Conservation (phyloP, 2,797 vertebrate species). For the Sebastes vulpes region DNA sequence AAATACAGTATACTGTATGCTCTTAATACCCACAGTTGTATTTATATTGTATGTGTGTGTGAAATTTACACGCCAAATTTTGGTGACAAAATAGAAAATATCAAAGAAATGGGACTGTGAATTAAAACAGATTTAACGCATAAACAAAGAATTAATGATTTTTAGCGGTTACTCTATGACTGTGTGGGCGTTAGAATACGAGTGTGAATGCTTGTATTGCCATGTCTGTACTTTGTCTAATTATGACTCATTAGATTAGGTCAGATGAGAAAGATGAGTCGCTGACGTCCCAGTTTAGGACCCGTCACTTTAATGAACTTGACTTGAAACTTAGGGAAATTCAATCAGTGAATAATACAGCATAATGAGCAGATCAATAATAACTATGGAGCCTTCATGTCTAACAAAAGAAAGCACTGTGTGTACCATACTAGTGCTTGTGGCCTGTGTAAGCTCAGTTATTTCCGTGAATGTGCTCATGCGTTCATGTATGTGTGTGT, state of each 20-base stretch:
- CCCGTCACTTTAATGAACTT: constrained; percentile 78
- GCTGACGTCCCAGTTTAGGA: constrained; percentile 64
- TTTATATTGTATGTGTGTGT: neutral
- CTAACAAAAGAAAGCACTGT: constrained; percentile 68
- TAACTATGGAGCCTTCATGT: constrained; percentile 72
- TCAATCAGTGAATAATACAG: constrained; percentile 74
- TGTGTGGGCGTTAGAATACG: neutral
- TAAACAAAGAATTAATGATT: neutral
- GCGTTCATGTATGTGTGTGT: neutral
- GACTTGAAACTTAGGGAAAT: constrained; percentile 80
- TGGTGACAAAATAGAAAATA: neutral
- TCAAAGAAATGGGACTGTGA: neutral
- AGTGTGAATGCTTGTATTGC: constrained; percentile 6
- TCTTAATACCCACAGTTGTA: neutral
- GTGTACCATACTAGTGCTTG: constrained; percentile 2
- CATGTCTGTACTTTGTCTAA: neutral
- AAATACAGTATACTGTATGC: neutral
- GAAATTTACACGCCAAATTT: neutral
- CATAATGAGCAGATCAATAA: constrained; percentile 82
- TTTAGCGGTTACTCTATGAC: neutral
- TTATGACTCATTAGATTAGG: neutral
- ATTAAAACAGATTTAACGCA: neutral
- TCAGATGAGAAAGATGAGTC: constrained; percentile 39
- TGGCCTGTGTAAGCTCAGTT: neutral
- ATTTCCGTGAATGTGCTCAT: neutral